A percentile compares a stretch with the other conserved stretches of the same genome.
phyloP scores from a whole-genome alignment of 2,797 vertebrate species.

The Cheirogaleus major region DNA sequence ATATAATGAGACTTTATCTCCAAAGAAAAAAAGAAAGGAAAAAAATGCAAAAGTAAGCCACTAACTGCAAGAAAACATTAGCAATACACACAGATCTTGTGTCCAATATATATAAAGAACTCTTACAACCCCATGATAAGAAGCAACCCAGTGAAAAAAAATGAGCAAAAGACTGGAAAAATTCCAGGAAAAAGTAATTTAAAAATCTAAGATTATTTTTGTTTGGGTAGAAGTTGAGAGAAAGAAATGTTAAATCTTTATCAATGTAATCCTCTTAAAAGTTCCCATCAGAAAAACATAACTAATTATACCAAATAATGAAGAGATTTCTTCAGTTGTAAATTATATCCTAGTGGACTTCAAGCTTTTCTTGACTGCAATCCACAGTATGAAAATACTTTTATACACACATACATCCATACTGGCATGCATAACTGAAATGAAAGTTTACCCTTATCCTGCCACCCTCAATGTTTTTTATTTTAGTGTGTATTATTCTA shows the following conservation, averaged over 20 bases:
- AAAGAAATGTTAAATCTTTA: conserved; percentile 30
- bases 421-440: neutral
- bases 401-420: neutral
- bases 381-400: neutral
- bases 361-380: neutral
- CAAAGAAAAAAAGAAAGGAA: neutral
- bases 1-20: neutral
- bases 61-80: neutral
- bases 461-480: neutral
- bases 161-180: neutral
- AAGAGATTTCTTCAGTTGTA: neutral
- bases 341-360: neutral
- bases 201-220: conserved; percentile 17
- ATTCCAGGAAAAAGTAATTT: neutral
- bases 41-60: neutral
- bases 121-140: neutral
- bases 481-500: neutral
- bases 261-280: neutral
- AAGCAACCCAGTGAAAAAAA: neutral
- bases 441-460: neutral
- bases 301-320: neutral
- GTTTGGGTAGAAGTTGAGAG: neutral
- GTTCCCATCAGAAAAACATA: neutral
- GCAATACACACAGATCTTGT: neutral
- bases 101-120: neutral